Percentiles rank a stretch among this genome's conserved stretches.
phyloP scores from a whole-genome alignment of 2,888 invertebrate species.

The Exocentrus adspersus region DNA sequence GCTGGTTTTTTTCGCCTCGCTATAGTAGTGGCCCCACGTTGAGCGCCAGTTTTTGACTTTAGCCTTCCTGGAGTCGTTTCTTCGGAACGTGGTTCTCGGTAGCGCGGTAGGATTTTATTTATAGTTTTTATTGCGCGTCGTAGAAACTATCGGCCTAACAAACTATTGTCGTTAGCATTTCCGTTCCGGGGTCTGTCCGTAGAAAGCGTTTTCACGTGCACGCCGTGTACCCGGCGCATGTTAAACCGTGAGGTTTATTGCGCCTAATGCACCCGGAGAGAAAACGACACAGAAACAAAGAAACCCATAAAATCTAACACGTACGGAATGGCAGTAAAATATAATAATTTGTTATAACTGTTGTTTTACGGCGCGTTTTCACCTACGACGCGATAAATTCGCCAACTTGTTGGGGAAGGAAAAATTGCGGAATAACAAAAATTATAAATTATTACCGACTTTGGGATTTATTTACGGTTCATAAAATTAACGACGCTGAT shows the following conservation, averaged over 20 bases:
- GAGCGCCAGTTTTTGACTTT: too few species aligned
- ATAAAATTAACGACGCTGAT: neutral
- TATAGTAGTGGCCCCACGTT: too few species aligned
- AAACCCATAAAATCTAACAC: constrained; percentile 5
- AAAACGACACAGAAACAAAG: constrained; percentile 4
- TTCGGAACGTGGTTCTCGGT: too few species aligned
- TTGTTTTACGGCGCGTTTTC: constrained; percentile 3
- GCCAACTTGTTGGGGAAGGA: neutral
- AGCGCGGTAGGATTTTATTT: neutral
- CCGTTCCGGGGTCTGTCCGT: neutral
- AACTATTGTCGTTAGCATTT: neutral
- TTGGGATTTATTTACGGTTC: neutral
- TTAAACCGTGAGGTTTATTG: neutral
- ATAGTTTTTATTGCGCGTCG: neutral
- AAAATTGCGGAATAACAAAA: neutral
- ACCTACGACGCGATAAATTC: neutral
- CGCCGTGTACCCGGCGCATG: neutral
- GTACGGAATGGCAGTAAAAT: neutral
- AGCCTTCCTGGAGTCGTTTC: too few species aligned
- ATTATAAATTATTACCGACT: neutral
- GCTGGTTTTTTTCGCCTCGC: too few species aligned
- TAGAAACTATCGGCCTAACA: neutral
- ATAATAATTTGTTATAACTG: constrained; percentile 9
- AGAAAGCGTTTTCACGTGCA: neutral
- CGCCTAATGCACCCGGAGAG: neutral